Evolutionary conservation across 2,797 vertebrate genomes (phyloP), one percentile per base, ranked within the genome.

Genomic region (Chrysocyon brachyurus): DNA sequence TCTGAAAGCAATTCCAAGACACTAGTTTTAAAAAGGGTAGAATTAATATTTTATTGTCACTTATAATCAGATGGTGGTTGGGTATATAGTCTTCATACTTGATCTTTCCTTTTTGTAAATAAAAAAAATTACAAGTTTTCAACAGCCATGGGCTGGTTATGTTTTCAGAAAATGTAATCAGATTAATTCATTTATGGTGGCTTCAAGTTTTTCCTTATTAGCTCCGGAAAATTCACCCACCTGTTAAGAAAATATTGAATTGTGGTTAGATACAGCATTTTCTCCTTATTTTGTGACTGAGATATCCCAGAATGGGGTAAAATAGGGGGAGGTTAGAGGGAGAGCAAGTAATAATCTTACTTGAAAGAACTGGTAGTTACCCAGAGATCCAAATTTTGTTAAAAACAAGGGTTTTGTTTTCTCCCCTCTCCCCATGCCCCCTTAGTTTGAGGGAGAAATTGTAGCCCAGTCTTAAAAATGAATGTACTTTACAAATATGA

Each of bases 191-290:
- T 21, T 40, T 95, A 99, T 97, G 83, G 98, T 99, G 1, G 98
- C 89, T 75, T 96, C 90, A 97, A 99, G 98, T 46, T 97, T 98
- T 0, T 57, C 52, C 52, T 85, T 28, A 97, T 99, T 99, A 59
- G 99, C 99, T 15, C 99, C 99, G 40, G 99, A 99, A 97, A 99
- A 99, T 14, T 99, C 99, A 93, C 98, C 72, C 95, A 99, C 96
- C 99, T 99, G 98, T 95, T 77, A 98, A 98, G 46, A 98, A 57
- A 98, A 97, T 24, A 96, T 75, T 78, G 78, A 90, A 40, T 0
- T 14, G 46, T 17, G 1, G 33, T 96, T 63, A 97, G 85, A 72
- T 2, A 4, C 11, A 75, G 21, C 12, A 57, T 0, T 16, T 3
- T 2, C 57, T 2, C 15, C 24, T 17, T 31, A 9, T 14, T 82